Percentiles rank a stretch among this genome's conserved stretches.
Conservation (phyloP, 2,797 vertebrate genomes). For the Mormyrus hasselquistii region DNA sequence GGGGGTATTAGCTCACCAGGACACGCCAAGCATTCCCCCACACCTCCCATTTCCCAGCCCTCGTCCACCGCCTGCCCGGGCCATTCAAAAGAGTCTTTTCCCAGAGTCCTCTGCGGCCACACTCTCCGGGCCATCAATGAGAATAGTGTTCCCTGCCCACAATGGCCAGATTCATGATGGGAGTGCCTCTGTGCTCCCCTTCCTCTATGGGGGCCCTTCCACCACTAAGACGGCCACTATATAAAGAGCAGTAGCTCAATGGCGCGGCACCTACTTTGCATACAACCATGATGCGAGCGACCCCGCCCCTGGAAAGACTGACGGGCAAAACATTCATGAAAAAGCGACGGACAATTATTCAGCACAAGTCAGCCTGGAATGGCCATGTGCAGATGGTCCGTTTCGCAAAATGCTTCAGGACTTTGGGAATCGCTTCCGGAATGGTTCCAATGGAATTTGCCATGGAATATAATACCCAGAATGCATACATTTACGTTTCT, state of each 20-base stretch:
- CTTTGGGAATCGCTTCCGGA: neutral
- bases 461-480: neutral
- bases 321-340: neutral
- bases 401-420: neutral
- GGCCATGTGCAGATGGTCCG: neutral
- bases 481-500: neutral
- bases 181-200: constrained; percentile 47
- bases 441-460: neutral
- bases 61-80: constrained; percentile 43
- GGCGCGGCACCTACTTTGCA: constrained; percentile 61
- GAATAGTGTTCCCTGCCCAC: constrained; percentile 62
- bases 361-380: neutral
- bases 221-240: constrained; percentile 44
- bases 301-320: neutral
- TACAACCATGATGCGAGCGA: constrained; percentile 10
- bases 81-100: constrained; percentile 52
- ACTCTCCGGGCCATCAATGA: constrained; percentile 57
- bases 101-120: constrained; percentile 58
- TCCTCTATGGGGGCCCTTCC: constrained; percentile 57
- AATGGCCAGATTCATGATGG: constrained; percentile 57
- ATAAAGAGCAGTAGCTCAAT: constrained; percentile 57
- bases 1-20: constrained; percentile 38
- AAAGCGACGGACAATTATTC: neutral
- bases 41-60: constrained; percentile 55
- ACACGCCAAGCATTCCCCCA: constrained; percentile 64